Base-by-base conservation (phyloP, 2,113 vertebrate genomes). In the Empidonax alnorum region DNA sequence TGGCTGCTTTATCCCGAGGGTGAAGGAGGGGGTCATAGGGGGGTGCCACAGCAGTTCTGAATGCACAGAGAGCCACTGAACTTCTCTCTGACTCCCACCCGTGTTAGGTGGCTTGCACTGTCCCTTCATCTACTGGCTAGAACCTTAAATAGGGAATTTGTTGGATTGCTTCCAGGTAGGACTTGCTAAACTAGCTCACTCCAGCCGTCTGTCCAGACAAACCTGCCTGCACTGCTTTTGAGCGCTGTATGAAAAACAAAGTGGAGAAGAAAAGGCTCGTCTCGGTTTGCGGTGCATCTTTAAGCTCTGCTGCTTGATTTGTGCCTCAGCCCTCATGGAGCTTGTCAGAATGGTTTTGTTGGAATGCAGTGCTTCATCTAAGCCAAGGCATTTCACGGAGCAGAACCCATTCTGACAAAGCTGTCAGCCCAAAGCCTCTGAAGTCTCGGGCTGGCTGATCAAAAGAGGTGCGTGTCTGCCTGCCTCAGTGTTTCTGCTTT, bases 331-430 rank as follows among this genome's bases (percentile, higher is more conserved):
- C n/a, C 37, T 93, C 52, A 33, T 2, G 76, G 83, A 93, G 90
- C 92, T 93, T 93, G 90, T 94, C 93, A 93, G 77, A 92, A 91
- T 67, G 80, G 53, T 82, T 92, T 93, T 49, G 37, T 47, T 93
- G 90, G 89, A 94, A 93, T 90, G 77, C 1, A 56, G 53, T 79
- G 88, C 59, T 94, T 92, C 80, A 84, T 96, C 88, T 93, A 41
- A 93, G 88, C 85, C 61, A 84, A 92, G 58, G 37, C 27, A 28
- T 94, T 96, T 96, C 80, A 52, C 52, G 2, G 68, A 83, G 65
- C 89, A 86, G 77, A 87, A 58, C 74, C 50, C 76, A 42, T 96
- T 97, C 84, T 97, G 96, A 95, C 96, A 82, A 87, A 90, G 83
- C 84, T 95, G 95, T 94, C 95, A 90, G 74, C 72, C 3, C 80